Evolutionary conservation across 2,797 vertebrate species (phyloP).

Genomic region (Chloroceryle inda): DNA sequence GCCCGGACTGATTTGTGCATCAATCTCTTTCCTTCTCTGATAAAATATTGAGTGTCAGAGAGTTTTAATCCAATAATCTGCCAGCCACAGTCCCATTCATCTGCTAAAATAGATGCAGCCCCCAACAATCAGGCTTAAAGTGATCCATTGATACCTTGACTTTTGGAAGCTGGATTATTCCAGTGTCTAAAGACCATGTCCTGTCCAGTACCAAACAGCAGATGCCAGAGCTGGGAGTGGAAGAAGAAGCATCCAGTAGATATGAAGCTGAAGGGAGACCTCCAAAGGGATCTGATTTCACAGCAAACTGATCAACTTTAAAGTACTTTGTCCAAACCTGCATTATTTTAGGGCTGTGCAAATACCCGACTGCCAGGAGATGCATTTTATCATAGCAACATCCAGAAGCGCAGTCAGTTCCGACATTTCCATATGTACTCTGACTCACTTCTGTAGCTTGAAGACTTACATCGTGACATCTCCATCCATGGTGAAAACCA

Average conservation of each 20-base stretch:
- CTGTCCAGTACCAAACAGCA: neutral
- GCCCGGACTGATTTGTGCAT: neutral
- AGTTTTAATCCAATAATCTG: conserved; percentile 42
- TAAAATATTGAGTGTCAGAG: conserved; percentile 48
- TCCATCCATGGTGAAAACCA: neutral
- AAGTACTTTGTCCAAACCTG: neutral
- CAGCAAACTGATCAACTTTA: neutral
- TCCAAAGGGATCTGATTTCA: neutral
- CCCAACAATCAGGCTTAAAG: neutral
- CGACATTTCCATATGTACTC: neutral
- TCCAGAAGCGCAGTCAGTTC: neutral
- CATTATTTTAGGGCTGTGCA: neutral
- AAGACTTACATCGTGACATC: neutral
- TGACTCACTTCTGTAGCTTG: neutral
- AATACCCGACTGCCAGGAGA: neutral
- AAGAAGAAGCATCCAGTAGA: neutral
- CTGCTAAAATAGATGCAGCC: neutral
- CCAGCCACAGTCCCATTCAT: conserved; percentile 44
- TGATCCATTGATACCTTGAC: neutral
- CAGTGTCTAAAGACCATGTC: neutral
- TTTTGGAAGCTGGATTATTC: conserved; percentile 4
- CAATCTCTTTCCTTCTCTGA: conserved; percentile 27
- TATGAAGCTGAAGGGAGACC: neutral
- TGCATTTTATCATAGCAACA: neutral
- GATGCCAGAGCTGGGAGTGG: neutral